phyloP scores from a whole-genome alignment of 2,888 invertebrate genomes.

The Machimus rusticus region DNA sequence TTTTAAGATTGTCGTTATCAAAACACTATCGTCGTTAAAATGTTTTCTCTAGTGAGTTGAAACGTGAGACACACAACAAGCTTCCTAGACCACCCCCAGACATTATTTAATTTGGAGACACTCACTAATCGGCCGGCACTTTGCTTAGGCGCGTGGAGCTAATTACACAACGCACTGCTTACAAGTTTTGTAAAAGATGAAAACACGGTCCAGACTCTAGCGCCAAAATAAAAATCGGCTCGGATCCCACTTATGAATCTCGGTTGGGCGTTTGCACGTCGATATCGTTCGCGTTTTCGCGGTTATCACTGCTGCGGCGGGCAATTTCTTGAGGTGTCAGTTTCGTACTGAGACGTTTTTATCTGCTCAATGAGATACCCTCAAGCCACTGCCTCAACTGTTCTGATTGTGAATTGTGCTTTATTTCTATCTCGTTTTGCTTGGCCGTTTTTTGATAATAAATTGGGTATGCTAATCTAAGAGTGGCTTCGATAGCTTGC shows the following conservation, averaged over 20 bases:
- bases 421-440: constrained; percentile 7
- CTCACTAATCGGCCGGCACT: not conserved
- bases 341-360: constrained; percentile 31
- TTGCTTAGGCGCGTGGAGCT: not conserved
- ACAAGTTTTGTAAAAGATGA: not conserved
- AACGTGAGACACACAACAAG: not conserved
- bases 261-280: not conserved
- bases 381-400: not conserved
- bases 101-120: not conserved
- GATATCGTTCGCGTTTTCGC: not conserved
- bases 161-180: not conserved
- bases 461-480: constrained; percentile 27
- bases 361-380: constrained; percentile 6
- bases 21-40: not conserved
- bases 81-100: not conserved
- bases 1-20: not conserved
- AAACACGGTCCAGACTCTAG: not conserved
- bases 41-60: not conserved
- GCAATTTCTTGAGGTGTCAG: constrained; percentile 33
- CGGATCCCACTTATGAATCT: not conserved
- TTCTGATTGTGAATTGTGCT: constrained; percentile 27
- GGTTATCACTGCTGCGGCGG: constrained; percentile 6
- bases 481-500: not conserved
- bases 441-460: constrained; percentile 7
- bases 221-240: not conserved